phyloP scores from a whole-genome alignment of 2,888 invertebrate genomes.

The Lapara coniferarum region DNA sequence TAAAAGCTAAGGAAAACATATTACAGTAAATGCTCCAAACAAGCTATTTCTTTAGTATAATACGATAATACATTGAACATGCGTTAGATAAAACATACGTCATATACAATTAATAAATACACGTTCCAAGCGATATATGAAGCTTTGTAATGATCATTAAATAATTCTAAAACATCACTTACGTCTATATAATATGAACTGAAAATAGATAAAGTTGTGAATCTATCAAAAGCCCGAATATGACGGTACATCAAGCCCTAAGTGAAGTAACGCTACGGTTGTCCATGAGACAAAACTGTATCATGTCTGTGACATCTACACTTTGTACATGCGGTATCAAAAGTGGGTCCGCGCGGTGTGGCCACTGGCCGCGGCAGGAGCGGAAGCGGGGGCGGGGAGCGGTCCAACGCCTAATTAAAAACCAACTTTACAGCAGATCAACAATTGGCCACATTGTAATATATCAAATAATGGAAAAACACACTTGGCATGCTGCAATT shows the following conservation, averaged over 20 bases:
- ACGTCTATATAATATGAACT: slow-evolving; percentile 42
- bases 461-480: too few species aligned
- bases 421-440: background rate
- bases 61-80: slow-evolving; percentile 43
- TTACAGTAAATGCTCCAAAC: background rate
- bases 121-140: slow-evolving; percentile 42
- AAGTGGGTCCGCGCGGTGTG: slow-evolving; percentile 34
- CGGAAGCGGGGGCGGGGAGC: slow-evolving; percentile 2
- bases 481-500: too few species aligned
- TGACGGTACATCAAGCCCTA: slow-evolving; percentile 57
- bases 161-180: slow-evolving; percentile 49
- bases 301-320: slow-evolving; percentile 65
- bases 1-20: background rate
- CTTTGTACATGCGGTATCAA: slow-evolving; percentile 70
- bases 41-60: slow-evolving; percentile 29
- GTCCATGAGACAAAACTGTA: slow-evolving; percentile 60
- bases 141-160: slow-evolving; percentile 38
- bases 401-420: background rate
- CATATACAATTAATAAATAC: slow-evolving; percentile 43
- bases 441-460: background rate
- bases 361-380: background rate
- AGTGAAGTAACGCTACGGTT: slow-evolving; percentile 62
- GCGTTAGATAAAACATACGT: slow-evolving; percentile 44
- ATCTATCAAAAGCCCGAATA: slow-evolving; percentile 61
- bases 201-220: slow-evolving; percentile 45